Evolutionary conservation across 2,888 invertebrate species (phyloP).

Genomic region (Netelia fuscicornis): DNA sequence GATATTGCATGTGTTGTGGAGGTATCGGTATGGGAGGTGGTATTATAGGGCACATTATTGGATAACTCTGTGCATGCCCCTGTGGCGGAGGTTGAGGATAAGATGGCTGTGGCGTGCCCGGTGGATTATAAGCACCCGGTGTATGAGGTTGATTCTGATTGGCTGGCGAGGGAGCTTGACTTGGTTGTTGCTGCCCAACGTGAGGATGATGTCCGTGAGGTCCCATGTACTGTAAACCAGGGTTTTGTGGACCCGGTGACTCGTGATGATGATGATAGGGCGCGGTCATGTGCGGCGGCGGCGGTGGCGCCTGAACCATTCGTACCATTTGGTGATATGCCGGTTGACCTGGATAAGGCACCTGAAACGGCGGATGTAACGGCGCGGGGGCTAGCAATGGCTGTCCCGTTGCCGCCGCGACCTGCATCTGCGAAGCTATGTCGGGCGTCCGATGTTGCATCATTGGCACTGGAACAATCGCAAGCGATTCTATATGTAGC

Average conservation of each 20-base stretch:
- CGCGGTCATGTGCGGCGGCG: constrained; percentile 80
- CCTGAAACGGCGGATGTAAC: constrained; percentile 88
- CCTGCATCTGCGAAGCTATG: constrained; percentile 91
- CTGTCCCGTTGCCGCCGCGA: constrained; percentile 93
- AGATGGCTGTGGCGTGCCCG: constrained; percentile 85
- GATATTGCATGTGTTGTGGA: constrained; percentile 86
- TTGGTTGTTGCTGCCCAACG: constrained; percentile 82
- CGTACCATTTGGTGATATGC: constrained; percentile 86
- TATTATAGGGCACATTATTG: constrained; percentile 87
- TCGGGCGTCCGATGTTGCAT: constrained; percentile 86
- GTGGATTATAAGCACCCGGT: constrained; percentile 86
- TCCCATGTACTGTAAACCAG: constrained; percentile 86
- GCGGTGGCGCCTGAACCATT: constrained; percentile 83
- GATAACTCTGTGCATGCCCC: constrained; percentile 86
- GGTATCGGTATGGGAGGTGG: constrained; percentile 84
- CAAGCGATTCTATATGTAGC: constrained; percentile 52
- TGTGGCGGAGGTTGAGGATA: constrained; percentile 88
- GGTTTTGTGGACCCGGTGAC: constrained; percentile 86
- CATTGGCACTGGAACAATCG: constrained; percentile 81
- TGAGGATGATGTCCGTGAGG: constrained; percentile 85
- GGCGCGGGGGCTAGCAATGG: constrained; percentile 93
- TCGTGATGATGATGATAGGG: constrained; percentile 85
- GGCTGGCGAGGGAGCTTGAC: constrained; percentile 83
- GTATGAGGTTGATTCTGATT: constrained; percentile 86
- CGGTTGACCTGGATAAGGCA: constrained; percentile 87